Evolutionary conservation across 1,140 invertebrate species (phyloP).

Genomic region (Berghia stephanieae): DNA sequence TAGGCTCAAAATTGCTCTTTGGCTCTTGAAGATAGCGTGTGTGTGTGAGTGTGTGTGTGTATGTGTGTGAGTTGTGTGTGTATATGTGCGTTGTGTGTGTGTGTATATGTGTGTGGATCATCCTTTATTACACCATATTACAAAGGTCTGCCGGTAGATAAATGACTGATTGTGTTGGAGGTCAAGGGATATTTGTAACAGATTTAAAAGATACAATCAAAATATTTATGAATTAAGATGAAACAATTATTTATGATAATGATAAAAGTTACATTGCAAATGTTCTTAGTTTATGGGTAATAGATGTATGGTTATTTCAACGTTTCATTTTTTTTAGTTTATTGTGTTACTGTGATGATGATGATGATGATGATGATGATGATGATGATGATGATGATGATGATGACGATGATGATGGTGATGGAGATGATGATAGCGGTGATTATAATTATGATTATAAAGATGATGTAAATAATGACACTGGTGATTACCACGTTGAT

Average conservation of each 20-base stretch:
- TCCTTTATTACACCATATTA: background rate
- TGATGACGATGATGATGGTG: too few species aligned
- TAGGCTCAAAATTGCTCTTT: too few species aligned
- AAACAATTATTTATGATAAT: background rate
- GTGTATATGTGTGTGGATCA: background rate
- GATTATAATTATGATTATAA: too few species aligned
- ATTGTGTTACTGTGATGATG: background rate
- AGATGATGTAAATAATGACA: too few species aligned
- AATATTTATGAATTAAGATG: background rate
- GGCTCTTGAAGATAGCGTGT: too few species aligned
- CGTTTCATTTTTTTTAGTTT: background rate
- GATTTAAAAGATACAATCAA: background rate
- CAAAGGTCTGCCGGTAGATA: background rate
- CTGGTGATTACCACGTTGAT: background rate
- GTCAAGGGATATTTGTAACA: background rate
- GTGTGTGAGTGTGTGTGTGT: conserved; percentile 26
- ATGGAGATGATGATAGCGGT: background rate
- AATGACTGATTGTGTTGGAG: background rate
- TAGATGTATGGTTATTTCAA: background rate
- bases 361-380: background rate
- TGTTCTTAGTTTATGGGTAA: background rate
- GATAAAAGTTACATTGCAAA: too few species aligned
- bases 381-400: conserved; percentile 2
- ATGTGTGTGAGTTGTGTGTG: conserved; percentile 17
- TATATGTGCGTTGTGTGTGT: background rate